Evolutionary conservation across 2,113 vertebrate species (phyloP).

Genomic region (Serilophus lunatus): DNA sequence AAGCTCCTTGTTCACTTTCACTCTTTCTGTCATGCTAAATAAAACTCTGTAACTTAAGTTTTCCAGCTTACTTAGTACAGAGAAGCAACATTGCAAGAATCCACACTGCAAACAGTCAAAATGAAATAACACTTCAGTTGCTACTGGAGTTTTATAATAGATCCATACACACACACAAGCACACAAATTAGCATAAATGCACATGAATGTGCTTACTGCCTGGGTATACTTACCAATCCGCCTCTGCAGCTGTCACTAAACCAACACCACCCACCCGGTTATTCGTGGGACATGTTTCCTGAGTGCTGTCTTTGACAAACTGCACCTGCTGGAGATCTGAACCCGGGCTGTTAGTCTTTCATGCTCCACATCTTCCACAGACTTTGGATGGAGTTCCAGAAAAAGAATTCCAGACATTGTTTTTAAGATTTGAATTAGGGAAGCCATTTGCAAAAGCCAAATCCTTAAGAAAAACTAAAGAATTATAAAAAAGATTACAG

Average conservation of each 20-base stretch:
- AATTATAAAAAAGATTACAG: neutral
- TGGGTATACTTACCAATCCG: neutral
- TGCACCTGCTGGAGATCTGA: neutral
- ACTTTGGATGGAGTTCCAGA: rapidly evolving
- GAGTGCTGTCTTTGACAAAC: neutral
- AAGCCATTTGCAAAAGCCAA: neutral
- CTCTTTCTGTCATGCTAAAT: neutral
- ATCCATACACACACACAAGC: rapidly evolving
- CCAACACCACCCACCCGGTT: rapidly evolving
- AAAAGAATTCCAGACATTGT: neutral
- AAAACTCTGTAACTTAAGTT: neutral
- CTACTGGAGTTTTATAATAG: neutral
- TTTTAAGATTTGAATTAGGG: neutral
- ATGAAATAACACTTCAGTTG: neutral
- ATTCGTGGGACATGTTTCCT: neutral
- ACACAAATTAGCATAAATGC: neutral
- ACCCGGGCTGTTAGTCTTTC: neutral
- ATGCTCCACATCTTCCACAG: neutral
- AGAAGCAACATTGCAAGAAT: neutral
- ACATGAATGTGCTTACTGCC: rapidly evolving
- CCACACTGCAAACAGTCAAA: neutral
- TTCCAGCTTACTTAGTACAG: neutral
- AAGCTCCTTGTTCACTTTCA: neutral
- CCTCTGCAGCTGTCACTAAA: neutral
- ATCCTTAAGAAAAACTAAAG: neutral